Conservation (phyloP, 2,888 invertebrate species). For the Digitonthophagus gazella region DNA sequence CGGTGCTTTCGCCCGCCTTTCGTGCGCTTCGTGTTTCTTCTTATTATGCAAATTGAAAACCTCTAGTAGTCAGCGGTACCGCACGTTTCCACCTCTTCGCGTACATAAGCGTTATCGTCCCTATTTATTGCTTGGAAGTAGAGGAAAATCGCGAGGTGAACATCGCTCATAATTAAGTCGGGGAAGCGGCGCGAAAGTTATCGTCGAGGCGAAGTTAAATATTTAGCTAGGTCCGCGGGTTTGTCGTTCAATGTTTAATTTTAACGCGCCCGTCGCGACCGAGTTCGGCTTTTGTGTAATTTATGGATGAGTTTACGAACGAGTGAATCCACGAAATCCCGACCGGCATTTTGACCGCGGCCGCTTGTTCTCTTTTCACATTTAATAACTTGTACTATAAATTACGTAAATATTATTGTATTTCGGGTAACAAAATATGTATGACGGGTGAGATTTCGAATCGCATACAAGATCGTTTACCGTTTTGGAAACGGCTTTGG, state of each 20-base stretch:
- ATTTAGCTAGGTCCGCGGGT: not conserved
- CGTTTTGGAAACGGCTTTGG: too few species aligned
- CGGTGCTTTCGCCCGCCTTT: too few species aligned
- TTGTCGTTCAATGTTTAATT: not conserved
- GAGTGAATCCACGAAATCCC: not conserved
- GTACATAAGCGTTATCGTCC: not conserved
- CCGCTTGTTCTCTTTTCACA: not conserved
- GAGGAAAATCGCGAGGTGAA: not conserved
- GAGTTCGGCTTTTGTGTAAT: not conserved
- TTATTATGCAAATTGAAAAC: not conserved
- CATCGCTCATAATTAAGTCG: not conserved
- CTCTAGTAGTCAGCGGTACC: not conserved
- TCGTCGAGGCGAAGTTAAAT: not conserved
- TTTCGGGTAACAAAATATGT: too few species aligned
- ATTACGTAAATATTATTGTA: not conserved
- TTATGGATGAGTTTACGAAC: not conserved
- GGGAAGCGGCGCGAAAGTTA: not conserved
- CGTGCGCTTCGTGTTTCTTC: not conserved
- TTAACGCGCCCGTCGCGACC: not conserved
- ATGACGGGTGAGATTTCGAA: too few species aligned
- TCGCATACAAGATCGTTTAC: too few species aligned
- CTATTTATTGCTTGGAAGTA: not conserved
- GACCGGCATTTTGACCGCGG: not conserved
- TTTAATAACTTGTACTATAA: not conserved
- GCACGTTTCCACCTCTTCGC: not conserved